Percentiles rank a stretch among this genome's conserved stretches.
Conservation (phyloP, 2,113 vertebrate species). For the Salvelinus alpinus region DNA sequence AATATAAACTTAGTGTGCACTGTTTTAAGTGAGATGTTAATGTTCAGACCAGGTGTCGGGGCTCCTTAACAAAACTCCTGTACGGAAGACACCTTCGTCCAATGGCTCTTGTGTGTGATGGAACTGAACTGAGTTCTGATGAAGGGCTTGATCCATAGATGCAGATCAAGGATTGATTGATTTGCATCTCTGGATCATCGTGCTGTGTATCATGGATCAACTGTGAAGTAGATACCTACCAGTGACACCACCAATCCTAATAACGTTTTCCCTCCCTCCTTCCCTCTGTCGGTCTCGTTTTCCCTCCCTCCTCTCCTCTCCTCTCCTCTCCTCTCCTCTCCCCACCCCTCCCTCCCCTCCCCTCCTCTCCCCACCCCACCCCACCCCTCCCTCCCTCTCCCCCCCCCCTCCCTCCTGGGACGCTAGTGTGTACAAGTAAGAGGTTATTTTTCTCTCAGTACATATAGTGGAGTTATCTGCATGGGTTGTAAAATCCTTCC, state of each 20-base stretch:
- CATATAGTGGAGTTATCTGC: conserved; percentile 48
- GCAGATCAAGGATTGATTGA: not conserved
- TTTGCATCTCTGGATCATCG: not conserved
- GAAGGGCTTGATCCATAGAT: no score
- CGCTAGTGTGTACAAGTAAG: conserved; percentile 94
- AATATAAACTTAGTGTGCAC: no score
- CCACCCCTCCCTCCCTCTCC: no score
- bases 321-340: no score
- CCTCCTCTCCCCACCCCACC: no score
- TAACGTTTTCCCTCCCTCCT: conserved; percentile 23
- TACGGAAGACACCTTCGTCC: no score
- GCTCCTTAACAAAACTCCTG: no score
- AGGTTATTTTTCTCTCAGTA: conserved; percentile 59
- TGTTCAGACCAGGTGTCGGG: no score
- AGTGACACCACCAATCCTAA: conserved; percentile 69
- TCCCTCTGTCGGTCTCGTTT: no score
- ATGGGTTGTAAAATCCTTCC: conserved; percentile 54
- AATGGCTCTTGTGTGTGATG: not conserved
- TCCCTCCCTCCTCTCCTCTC: no score
- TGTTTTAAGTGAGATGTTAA: no score
- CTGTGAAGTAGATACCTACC: not conserved
- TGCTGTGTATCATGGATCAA: not conserved
- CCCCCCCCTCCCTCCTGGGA: conserved; percentile 79
- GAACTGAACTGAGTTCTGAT: not conserved
- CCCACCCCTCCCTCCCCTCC: no score